Percentiles rank a stretch among this genome's conserved stretches.
These are phyloP conservation scores for Vanessa cardui DNA, from an alignment of 2,888 invertebrate genomes.

Conservation along the genomic window DNA sequence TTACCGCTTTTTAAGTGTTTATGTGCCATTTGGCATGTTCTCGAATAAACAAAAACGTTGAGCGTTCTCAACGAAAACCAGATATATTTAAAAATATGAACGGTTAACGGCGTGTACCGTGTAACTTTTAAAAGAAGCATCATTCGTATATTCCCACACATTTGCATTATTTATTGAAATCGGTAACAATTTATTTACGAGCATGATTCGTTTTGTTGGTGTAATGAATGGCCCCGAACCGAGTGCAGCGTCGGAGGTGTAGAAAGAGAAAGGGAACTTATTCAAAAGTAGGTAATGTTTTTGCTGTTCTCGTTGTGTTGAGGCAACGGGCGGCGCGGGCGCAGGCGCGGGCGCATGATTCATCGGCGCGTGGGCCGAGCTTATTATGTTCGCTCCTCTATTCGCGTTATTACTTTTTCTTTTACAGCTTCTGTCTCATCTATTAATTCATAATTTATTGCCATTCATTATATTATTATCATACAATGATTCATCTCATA, in stretches of 20 bases:
- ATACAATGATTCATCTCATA: neutral
- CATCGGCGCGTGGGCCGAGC: slow-evolving; percentile 78
- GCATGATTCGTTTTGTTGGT: slow-evolving; percentile 47
- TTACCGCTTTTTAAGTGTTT: slow-evolving; percentile 71
- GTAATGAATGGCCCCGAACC: slow-evolving; percentile 61
- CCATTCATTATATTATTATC: slow-evolving; percentile 7
- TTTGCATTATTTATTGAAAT: slow-evolving; percentile 21
- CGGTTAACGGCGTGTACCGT: slow-evolving; percentile 25
- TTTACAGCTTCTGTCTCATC: slow-evolving; percentile 47
- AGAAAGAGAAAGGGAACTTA: slow-evolving; percentile 82
- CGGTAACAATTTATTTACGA: slow-evolving; percentile 30
- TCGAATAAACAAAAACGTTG: slow-evolving; percentile 59
- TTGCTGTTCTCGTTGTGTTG: slow-evolving; percentile 71
- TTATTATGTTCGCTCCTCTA: slow-evolving; percentile 73
- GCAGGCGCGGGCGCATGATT: slow-evolving; percentile 66
- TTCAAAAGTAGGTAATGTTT: slow-evolving; percentile 83
- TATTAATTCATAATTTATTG: slow-evolving; percentile 26
- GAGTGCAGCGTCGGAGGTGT: slow-evolving; percentile 67
- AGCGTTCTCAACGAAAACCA: slow-evolving; percentile 47
- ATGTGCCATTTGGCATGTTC: slow-evolving; percentile 69
- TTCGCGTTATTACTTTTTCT: slow-evolving; percentile 71
- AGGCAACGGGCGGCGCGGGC: slow-evolving; percentile 52
- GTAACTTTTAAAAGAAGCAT: slow-evolving; percentile 10
- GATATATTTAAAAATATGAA: slow-evolving; percentile 58
- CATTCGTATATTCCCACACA: slow-evolving; percentile 8